Percentiles rank a stretch among this genome's conserved stretches.
phyloP scores from a whole-genome alignment of 1,140 invertebrate genomes.

The Lerema accius region DNA sequence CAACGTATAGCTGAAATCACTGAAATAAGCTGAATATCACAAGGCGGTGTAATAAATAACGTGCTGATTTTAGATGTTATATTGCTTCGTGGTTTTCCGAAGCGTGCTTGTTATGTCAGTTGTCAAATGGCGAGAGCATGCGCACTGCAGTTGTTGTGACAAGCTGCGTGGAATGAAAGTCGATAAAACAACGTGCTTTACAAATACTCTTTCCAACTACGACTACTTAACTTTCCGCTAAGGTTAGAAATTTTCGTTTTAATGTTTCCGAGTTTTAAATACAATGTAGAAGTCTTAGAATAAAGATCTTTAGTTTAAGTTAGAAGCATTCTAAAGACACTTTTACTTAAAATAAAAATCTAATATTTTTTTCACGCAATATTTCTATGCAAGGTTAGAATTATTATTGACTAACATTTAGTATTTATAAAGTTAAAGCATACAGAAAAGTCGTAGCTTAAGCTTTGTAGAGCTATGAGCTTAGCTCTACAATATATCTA shows the following conservation, averaged over 20 bases:
- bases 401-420: too few species aligned
- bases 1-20: slow-evolving; percentile 1
- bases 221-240: not conserved
- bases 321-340: too few species aligned
- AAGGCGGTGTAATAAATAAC: slow-evolving; percentile 34
- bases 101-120: slow-evolving; percentile 59
- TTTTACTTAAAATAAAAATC: too few species aligned
- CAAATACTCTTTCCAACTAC: slow-evolving; percentile 4
- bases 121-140: slow-evolving; percentile 67
- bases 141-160: slow-evolving; percentile 55
- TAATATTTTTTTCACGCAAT: too few species aligned
- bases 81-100: slow-evolving; percentile 62
- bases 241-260: not conserved
- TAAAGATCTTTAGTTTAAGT: too few species aligned
- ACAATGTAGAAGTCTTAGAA: too few species aligned
- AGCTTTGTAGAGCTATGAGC: too few species aligned
- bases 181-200: slow-evolving; percentile 60
- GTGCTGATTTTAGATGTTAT: slow-evolving; percentile 52
- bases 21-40: slow-evolving; percentile 12
- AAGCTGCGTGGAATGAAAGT: slow-evolving; percentile 47
- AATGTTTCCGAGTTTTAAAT: not conserved
- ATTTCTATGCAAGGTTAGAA: too few species aligned
- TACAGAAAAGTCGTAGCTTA: too few species aligned
- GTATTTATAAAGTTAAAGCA: too few species aligned
- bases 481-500: too few species aligned